These are phyloP conservation scores for Lasiurus cinereus DNA, from an alignment of 2,113 vertebrate species.

Conservation along the genomic window DNA sequence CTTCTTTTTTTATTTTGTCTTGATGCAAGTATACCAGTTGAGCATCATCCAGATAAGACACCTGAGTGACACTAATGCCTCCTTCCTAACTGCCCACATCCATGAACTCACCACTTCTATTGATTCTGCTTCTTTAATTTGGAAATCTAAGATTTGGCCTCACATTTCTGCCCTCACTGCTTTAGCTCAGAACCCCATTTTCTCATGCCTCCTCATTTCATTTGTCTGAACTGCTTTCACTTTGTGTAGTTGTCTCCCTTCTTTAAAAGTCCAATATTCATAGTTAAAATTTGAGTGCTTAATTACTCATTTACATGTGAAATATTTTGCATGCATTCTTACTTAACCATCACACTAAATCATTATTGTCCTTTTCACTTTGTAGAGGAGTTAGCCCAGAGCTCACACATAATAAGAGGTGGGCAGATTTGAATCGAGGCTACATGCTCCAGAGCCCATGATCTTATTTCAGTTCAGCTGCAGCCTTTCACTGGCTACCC, in stretches of 20 bases:
- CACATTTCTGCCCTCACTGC: neutral
- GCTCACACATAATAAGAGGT: neutral
- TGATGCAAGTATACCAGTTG: neutral
- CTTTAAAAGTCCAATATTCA: neutral
- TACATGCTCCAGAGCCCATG: neutral
- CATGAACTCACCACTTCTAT: neutral
- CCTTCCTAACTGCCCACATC: neutral
- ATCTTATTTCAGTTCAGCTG: neutral
- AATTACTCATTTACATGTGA: neutral
- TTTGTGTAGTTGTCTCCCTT: neutral
- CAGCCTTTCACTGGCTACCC: neutral
- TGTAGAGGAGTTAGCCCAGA: neutral
- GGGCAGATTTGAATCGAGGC: neutral
- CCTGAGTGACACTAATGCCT: neutral
- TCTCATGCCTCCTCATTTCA: neutral
- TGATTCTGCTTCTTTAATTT: neutral
- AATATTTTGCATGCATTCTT: neutral
- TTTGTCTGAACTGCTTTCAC: slow-evolving; percentile 12
- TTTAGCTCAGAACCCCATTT: neutral
- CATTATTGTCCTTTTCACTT: neutral
- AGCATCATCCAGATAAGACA: neutral
- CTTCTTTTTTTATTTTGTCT: neutral
- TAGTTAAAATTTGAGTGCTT: neutral
- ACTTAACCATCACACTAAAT: neutral
- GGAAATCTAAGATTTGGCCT: neutral